A percentile compares a stretch with the other conserved stretches of the same genome.
phyloP scores from a whole-genome alignment of 1,140 invertebrate species.

The Stegodyphus mimosarum region DNA sequence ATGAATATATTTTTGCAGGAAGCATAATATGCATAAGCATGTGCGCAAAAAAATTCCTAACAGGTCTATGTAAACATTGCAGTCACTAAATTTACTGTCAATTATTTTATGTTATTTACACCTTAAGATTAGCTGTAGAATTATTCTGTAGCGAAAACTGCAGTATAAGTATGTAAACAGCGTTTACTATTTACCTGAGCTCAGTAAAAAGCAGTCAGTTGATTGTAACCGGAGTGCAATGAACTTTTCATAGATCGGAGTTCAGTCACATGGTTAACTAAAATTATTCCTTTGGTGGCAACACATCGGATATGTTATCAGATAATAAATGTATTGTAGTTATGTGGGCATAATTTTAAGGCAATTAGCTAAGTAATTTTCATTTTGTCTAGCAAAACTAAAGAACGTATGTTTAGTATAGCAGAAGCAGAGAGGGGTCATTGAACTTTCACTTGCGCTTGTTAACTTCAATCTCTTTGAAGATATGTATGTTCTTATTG shows the following conservation, averaged over 20 bases:
- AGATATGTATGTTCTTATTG: not conserved
- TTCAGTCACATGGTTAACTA: conserved; percentile 4
- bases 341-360: not conserved
- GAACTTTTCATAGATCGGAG: not conserved
- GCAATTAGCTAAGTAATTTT: no score
- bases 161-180: not conserved
- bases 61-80: not conserved
- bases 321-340: not conserved
- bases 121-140: not conserved
- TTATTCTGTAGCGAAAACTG: not conserved
- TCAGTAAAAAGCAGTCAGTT: not conserved
- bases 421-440: not conserved
- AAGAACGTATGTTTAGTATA: no score
- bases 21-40: no score
- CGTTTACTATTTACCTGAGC: not conserved
- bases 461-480: not conserved
- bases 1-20: no score
- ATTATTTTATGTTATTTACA: not conserved
- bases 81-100: not conserved
- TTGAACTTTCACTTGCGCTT: conserved; percentile 8
- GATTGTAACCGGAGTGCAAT: not conserved
- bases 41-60: not conserved
- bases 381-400: no score
- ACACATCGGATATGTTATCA: not conserved
- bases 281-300: not conserved